phyloP scores from a whole-genome alignment of 2,797 vertebrate genomes.

The Cynopterus sphinx region DNA sequence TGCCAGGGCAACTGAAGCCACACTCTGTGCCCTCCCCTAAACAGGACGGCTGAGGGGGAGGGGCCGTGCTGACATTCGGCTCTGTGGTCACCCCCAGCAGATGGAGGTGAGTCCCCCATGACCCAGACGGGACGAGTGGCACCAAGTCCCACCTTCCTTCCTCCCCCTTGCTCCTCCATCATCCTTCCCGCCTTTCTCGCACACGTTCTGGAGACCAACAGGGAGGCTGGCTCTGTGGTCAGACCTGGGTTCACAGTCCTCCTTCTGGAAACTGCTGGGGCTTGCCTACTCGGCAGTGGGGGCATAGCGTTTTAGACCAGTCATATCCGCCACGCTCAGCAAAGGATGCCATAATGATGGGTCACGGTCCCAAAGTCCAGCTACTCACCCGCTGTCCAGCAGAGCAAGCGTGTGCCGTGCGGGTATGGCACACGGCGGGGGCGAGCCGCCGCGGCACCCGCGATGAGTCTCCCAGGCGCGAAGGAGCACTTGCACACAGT shows the following conservation, averaged over 20 bases:
- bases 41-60: background rate
- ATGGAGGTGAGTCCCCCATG: accelerated
- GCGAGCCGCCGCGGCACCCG: accelerated
- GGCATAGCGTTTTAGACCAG: accelerated
- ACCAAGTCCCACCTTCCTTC: too few relatives aligned
- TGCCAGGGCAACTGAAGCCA: background rate
- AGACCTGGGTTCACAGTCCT: background rate
- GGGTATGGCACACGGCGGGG: accelerated
- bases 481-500: accelerated
- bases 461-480: accelerated
- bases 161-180: background rate
- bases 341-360: too few relatives aligned
- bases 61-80: background rate
- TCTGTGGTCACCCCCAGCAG: background rate
- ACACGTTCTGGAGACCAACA: background rate
- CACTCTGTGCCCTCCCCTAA: background rate
- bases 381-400: background rate
- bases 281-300: accelerated
- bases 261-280: background rate
- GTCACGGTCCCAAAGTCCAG: background rate
- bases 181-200: background rate
- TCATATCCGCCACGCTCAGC: background rate
- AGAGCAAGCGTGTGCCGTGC: background rate
- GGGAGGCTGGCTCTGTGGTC: background rate
- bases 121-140: background rate